These are phyloP conservation scores for human DNA, from an alignment of 2,113 vertebrate species.

Conservation along the genomic window DNA sequence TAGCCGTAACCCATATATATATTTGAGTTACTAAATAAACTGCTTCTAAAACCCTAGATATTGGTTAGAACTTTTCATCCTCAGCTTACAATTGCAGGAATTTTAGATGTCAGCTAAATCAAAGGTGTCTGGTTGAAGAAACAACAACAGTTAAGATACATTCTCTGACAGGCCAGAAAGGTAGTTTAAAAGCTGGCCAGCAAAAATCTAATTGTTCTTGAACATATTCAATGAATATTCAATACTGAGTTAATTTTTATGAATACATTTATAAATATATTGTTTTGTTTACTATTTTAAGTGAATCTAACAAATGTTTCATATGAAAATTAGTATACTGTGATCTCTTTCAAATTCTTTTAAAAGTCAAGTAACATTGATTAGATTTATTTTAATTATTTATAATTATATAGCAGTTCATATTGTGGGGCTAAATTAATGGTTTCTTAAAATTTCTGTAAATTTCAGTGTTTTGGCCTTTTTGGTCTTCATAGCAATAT, in stretches of 20 bases:
- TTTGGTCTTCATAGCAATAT: not conserved
- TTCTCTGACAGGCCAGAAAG: not conserved
- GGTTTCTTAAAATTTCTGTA: slow-evolving; percentile 12
- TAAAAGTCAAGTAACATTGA: not conserved
- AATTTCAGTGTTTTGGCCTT: not conserved
- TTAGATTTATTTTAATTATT: not conserved
- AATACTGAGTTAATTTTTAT: not conserved
- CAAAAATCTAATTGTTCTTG: not conserved
- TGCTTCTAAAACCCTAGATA: not conserved
- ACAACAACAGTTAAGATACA: not conserved
- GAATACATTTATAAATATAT: not conserved
- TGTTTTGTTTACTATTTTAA: not conserved
- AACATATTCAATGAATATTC: not conserved
- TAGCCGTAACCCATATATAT: not conserved
- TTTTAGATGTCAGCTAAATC: not conserved
- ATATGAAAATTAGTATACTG: not conserved
- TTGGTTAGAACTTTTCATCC: not conserved
- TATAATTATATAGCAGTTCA: not conserved
- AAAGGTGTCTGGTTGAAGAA: not conserved
- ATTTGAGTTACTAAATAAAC: not conserved
- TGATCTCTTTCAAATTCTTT: not conserved
- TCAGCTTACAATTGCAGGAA: not conserved
- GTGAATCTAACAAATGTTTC: not conserved
- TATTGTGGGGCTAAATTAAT: not conserved
- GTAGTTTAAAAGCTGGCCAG: not conserved